phyloP scores from a whole-genome alignment of 2,797 vertebrate species.

The Platalea minor region DNA sequence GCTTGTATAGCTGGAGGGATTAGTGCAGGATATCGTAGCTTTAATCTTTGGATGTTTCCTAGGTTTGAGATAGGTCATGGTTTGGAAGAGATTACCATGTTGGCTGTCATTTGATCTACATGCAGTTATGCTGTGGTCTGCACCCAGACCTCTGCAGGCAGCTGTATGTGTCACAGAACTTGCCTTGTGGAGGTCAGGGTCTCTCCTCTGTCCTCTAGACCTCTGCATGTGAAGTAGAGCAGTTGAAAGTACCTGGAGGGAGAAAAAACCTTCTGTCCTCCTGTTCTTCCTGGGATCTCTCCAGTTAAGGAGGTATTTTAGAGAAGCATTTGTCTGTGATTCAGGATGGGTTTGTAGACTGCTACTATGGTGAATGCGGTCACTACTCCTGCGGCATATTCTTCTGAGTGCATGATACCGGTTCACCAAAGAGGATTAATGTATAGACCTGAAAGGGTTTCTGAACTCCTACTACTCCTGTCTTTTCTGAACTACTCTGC shows the following conservation, averaged over 20 bases:
- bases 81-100: not conserved
- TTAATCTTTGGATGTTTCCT: not conserved
- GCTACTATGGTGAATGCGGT: not conserved
- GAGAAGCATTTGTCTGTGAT: not conserved
- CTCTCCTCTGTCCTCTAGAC: not conserved
- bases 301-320: not conserved
- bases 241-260: not conserved
- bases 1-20: not conserved
- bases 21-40: not conserved
- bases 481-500: not conserved
- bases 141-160: not conserved
- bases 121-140: not conserved
- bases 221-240: not conserved
- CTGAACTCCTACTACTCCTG: not conserved
- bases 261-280: not conserved
- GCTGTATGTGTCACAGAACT: not conserved
- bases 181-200: not conserved
- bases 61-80: not conserved
- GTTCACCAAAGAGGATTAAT: not conserved
- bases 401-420: not conserved
- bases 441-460: not conserved
- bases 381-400: not conserved
- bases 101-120: not conserved
- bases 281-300: not conserved
- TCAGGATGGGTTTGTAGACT: not conserved